Evolutionary conservation across 1,140 invertebrate species (phyloP), one percentile per base, ranked within the genome.

Genomic region (Lordiphosa collinella): DNA sequence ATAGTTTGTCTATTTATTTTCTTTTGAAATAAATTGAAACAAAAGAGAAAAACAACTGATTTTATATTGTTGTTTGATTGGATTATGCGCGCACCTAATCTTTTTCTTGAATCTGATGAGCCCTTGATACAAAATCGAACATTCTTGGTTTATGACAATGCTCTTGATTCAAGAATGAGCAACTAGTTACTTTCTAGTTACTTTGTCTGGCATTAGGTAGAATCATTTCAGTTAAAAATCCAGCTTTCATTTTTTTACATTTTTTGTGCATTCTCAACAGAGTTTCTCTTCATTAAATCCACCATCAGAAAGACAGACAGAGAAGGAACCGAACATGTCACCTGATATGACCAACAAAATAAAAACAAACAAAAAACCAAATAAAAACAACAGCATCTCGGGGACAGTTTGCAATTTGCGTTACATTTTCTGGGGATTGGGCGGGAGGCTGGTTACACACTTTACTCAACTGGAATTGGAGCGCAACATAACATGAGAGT

Each of bases 381-480:
- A 3, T 10, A 9, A 22, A 11, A 11, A 22, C 6, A 32, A 32
- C 14, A 41, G 8, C n/a, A 40, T 18, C 51, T 32, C 22, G 44
- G 35, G 41, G 40, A 51, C 54, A 60, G 41, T 59, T 56, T 49
- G 36, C 35, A 51, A 68, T 58, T 52, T 53, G 18, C 9, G 51
- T 18, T 13, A 29, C 31, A 46, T 25, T 38, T 18, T 29, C 44
- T 40, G 9, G 5, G 14, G 8, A 8, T 41, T 13, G 5, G 7
- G 41, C n/a, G 35, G 18, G 9, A 13, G 32, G 6, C 10, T 31
- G 40, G 40, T 58, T 74, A 54, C 48, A 46, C 46, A 58, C 51
- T 67, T 57, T 51, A 44, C 57, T 68, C 73, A 55, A 78, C 54
- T 54, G 18, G 53, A 78, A 78, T 68, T 78, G 54, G 68, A 76